These are phyloP conservation scores for Cyphomyrus plagiostoma DNA, from an alignment of 2,113 vertebrate species.

Conservation along the genomic window DNA sequence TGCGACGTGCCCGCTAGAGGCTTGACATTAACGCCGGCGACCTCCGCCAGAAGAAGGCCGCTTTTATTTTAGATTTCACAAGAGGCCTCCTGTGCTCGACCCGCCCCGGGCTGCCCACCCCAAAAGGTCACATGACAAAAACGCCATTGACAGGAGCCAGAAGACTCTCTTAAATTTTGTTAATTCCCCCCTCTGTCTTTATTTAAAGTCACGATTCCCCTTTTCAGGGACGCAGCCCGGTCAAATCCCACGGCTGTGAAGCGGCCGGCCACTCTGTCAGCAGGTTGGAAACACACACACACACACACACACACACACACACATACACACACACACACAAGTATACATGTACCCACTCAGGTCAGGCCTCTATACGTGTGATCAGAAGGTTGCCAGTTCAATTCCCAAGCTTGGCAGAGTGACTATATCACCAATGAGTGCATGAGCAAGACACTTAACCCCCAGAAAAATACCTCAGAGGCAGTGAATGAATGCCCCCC, in stretches of 20 bases:
- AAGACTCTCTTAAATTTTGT: constrained; percentile 43
- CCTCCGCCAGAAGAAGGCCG: constrained; percentile 37
- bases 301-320: neutral
- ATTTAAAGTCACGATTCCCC: constrained; percentile 4
- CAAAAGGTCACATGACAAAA: constrained; percentile 38
- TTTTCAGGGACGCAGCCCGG: neutral
- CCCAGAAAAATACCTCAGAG: neutral
- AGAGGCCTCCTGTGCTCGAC: constrained; percentile 45
- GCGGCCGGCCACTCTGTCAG: neutral
- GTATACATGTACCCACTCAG: neutral
- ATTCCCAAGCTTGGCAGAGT: neutral
- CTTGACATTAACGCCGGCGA: constrained; percentile 58
- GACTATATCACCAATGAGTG: neutral
- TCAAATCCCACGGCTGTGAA: neutral
- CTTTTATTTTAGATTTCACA: constrained; percentile 43
- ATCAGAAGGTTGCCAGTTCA: neutral
- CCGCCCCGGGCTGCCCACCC: constrained; percentile 25
- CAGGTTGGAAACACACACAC: neutral
- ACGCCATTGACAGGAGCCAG: constrained; percentile 34
- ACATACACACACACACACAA: neutral
- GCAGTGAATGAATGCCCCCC: neutral
- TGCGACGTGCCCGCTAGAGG: constrained; percentile 50
- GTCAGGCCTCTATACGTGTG: neutral
- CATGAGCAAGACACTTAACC: neutral
- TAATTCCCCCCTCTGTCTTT: neutral